Base-by-base conservation (phyloP, 2,888 invertebrate genomes). In the Dasysyrphus tricinctus region DNA sequence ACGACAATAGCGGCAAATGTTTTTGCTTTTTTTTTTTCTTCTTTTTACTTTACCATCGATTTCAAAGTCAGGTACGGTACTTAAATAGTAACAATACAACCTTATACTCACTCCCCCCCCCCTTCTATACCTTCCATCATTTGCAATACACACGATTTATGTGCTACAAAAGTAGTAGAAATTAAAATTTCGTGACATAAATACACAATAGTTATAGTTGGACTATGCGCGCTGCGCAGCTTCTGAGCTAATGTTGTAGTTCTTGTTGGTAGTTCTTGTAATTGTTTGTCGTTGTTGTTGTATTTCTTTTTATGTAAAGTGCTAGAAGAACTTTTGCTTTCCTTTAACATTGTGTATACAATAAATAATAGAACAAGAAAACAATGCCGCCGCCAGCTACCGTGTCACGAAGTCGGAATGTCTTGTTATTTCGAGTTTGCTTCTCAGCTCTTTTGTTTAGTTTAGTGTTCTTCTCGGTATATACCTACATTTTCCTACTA, bases 101-200 rank as follows among this genome's bases (percentile, higher is more conserved):
- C 16, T 4, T 47, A n/a, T n/a, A 16, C 8, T 8, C 47, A 16
- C 8, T 8, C 16, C 39, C 3, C 47, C 11, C 9, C 8, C 29
- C 6, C 32, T 0, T n/a, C n/a, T n/a, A 8, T 7, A 2, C n/a
- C 11, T 12, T 34, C 2, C 54, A 1, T 54, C 74, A 77, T 78
- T 86, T 72, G 59, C 82, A 75, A 75, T 86, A 79, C 72, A 82
- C 82, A 86, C 78, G 82, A 86, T 86, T 86, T 86, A 86, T 82
- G 79, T 75, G 78, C 70, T 75, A 78, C 85, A 86, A 86, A 74
- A 78, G 85, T 77, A 74, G 78, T 81, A 79, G 86, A 82, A 86
- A 86, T 86, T 82, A 86, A 86, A 82, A 79, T 82, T 86, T 86
- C 86, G 86, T 86, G 86, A 86, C 86, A 79, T 75, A 82, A 86